A percentile compares a stretch with the other conserved stretches of the same genome.
phyloP scores from a whole-genome alignment of 1,140 invertebrate genomes.

The Nasonia vitripennis region DNA sequence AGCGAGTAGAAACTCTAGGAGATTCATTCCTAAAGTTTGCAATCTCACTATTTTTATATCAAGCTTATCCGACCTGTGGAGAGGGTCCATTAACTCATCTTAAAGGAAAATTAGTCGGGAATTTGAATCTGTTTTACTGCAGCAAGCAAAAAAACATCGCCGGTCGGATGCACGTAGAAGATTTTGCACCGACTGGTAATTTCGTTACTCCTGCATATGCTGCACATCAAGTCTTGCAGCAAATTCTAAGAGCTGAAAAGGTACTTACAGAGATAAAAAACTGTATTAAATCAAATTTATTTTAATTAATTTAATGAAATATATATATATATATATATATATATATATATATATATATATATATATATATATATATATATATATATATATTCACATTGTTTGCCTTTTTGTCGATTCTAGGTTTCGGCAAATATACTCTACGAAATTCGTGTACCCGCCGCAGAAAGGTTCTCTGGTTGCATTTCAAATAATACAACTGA shows the following conservation, averaged over 20 bases:
- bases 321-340: no score
- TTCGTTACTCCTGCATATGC: slow-evolving; percentile 81
- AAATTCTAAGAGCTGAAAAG: slow-evolving; percentile 56
- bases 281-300: not conserved
- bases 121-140: slow-evolving; percentile 86
- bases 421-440: slow-evolving; percentile 72
- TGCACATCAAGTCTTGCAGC: slow-evolving; percentile 58
- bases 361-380: no score
- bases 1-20: slow-evolving; percentile 89
- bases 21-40: slow-evolving; percentile 93
- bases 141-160: slow-evolving; percentile 76
- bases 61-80: slow-evolving; percentile 80
- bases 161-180: slow-evolving; percentile 78
- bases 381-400: not conserved
- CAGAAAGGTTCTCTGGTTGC: slow-evolving; percentile 70
- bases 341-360: no score
- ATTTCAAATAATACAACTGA: slow-evolving; percentile 58
- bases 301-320: not conserved
- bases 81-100: slow-evolving; percentile 88
- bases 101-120: slow-evolving; percentile 87
- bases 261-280: slow-evolving; percentile 51
- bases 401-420: slow-evolving; percentile 50
- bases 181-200: slow-evolving; percentile 80
- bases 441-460: slow-evolving; percentile 67
- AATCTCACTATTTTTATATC: slow-evolving; percentile 83